A percentile compares a stretch with the other conserved stretches of the same genome.
Evolutionary conservation across 2,797 vertebrate species (phyloP).

Genomic region (Linurgus olivaceus): DNA sequence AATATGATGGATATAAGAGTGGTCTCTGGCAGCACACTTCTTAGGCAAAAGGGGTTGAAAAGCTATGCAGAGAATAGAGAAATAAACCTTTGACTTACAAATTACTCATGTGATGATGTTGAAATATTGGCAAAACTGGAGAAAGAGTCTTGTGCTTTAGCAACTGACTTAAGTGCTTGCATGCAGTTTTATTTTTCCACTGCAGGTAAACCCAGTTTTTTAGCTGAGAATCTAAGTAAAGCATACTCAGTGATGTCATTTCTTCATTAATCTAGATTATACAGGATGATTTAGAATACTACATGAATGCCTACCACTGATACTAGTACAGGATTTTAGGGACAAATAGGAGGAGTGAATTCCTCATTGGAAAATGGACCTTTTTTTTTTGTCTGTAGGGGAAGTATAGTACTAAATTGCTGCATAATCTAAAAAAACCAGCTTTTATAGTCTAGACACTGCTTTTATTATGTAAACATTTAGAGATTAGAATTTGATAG

Average conservation of each 20-base stretch:
- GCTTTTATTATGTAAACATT: neutral
- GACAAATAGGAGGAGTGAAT: neutral
- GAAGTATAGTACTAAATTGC: neutral
- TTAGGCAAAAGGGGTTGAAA: neutral
- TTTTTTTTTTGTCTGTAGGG: neutral
- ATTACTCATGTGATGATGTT: slow-evolving; percentile 40
- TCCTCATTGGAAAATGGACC: neutral
- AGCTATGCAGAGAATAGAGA: neutral
- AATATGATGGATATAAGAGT: neutral
- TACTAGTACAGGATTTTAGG: neutral
- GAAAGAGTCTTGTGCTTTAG: slow-evolving; percentile 31
- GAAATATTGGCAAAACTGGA: slow-evolving; percentile 30
- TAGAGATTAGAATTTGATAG: neutral
- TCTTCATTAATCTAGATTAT: neutral
- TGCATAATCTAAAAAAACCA: neutral
- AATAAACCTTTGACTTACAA: slow-evolving; percentile 1
- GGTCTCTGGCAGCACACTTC: neutral
- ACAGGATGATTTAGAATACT: neutral
- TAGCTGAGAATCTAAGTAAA: neutral
- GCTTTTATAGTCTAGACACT: neutral
- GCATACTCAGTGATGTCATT: neutral
- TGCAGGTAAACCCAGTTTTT: neutral
- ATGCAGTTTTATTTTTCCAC: neutral
- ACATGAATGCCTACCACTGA: neutral
- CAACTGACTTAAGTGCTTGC: neutral